Evolutionary conservation across 2,113 vertebrate genomes (phyloP).

Genomic region (Neoarius graeffei): DNA sequence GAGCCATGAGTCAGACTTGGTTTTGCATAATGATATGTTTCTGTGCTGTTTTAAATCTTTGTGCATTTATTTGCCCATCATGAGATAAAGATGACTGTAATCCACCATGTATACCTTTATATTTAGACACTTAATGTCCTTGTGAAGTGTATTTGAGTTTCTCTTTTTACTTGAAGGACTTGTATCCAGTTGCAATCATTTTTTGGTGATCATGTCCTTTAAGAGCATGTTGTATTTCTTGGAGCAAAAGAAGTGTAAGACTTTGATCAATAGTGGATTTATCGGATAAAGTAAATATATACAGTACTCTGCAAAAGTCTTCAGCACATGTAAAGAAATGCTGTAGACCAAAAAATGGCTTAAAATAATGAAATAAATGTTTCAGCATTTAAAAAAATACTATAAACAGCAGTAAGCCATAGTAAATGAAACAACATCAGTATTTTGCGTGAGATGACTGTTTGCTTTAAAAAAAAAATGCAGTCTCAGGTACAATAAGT

Average conservation of each 20-base stretch:
- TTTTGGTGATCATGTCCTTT: neutral
- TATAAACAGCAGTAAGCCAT: too few relatives aligned
- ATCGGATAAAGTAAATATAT: neutral
- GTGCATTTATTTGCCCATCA: slow-evolving; percentile 20
- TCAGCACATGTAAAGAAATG: too few relatives aligned
- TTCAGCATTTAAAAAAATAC: too few relatives aligned
- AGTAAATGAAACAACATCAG: too few relatives aligned
- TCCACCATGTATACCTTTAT: neutral
- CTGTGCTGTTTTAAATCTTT: neutral
- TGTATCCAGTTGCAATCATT: neutral
- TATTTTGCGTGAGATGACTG: too few relatives aligned
- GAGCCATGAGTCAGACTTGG: slow-evolving; percentile 17
- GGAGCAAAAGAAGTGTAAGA: neutral
- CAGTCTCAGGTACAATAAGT: too few relatives aligned
- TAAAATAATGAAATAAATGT: too few relatives aligned
- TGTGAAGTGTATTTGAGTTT: neutral
- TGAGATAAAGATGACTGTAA: neutral
- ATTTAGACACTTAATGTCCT: slow-evolving; percentile 6
- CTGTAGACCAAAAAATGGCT: too few relatives aligned
- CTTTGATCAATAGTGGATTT: neutral
- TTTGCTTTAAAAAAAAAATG: too few relatives aligned
- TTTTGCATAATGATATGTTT: slow-evolving; percentile 23
- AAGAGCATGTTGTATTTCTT: neutral
- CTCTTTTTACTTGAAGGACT: neutral
- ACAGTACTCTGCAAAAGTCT: too few relatives aligned